Evolutionary conservation across 2,113 vertebrate species (phyloP).

Genomic region (Phalacrocorax aristotelis): DNA sequence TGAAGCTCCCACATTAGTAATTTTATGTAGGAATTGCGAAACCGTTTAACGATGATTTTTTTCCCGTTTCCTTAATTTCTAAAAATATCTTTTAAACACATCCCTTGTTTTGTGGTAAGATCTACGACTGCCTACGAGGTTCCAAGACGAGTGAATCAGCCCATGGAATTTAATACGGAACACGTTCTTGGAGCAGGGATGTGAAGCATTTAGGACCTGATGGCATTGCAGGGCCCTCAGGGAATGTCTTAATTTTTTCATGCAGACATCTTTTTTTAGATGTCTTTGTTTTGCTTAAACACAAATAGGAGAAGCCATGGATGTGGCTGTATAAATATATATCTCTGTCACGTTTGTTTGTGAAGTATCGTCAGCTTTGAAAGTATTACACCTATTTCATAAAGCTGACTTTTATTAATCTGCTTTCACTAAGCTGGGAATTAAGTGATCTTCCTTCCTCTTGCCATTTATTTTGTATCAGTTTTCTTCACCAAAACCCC

Average conservation of each 20-base stretch:
- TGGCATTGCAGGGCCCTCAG: not conserved
- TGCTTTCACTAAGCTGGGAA: not conserved
- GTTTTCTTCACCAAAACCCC: not conserved
- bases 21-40: not conserved
- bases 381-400: not conserved
- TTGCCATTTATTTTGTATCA: not conserved
- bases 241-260: not conserved
- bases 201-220: not conserved
- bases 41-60: not conserved
- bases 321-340: not conserved
- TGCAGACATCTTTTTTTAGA: not conserved
- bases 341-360: not conserved
- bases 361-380: not conserved
- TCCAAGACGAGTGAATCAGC: not conserved
- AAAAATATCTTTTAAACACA: not conserved
- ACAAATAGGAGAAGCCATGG: not conserved
- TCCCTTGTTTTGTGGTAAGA: not conserved
- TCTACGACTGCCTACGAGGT: not conserved
- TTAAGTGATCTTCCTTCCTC: not conserved
- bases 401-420: not conserved
- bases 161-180: not conserved
- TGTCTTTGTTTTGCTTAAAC: not conserved
- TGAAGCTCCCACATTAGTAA: not conserved
- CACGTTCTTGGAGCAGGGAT: not conserved
- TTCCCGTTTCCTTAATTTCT: not conserved